Evolutionary conservation across 2,113 vertebrate genomes (phyloP), one percentile per base, ranked within the genome.

Genomic region (Amphiprion ocellaris): DNA sequence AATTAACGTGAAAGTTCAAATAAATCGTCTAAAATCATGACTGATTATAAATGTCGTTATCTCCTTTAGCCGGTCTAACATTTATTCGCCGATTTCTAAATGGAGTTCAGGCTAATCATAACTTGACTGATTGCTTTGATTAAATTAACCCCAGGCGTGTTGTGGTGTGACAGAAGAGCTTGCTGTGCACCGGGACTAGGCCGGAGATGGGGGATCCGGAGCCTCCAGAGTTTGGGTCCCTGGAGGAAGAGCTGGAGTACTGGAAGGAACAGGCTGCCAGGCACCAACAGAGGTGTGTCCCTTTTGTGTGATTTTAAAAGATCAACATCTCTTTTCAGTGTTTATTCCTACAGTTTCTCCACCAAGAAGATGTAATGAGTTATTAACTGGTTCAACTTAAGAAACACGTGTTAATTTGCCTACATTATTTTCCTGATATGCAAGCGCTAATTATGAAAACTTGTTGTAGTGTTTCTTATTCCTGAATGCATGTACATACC

Each of bases 191-290:
- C 28, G 50, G 69, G 15, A 53, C 47, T 17, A 28, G 15, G 6
- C 41, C 58, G 11, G 86, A 67, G 46, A 99, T 98, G 97, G 96
- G 94, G 70, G 95, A 95, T 81, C 86, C 83, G 0, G 94, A 94
- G 69, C 92, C 84, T 52, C 69, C 73, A 11, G 88, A 81, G 24
- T 99, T 98, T 76, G 89, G 81, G 44, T 97, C 97, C 1, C 82
- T 95, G 71, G 94, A 97, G 84, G 97, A 98, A 47, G 98, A 97
- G 86, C 79, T 95, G 46, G 87, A 78, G 75, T 96, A 97, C 84
- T 99, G 98, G 98, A 98, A 95, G 91, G 95, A 97, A 0, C 28
- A 95, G 87, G 95, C 97, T 0, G 86, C 92, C 78, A 94, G 93
- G 61, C 96, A 97, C 78, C 96, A 96, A 67, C 95, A 97, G 77